phyloP scores from a whole-genome alignment of 2,888 invertebrate genomes.

The Acronicta leporina region DNA sequence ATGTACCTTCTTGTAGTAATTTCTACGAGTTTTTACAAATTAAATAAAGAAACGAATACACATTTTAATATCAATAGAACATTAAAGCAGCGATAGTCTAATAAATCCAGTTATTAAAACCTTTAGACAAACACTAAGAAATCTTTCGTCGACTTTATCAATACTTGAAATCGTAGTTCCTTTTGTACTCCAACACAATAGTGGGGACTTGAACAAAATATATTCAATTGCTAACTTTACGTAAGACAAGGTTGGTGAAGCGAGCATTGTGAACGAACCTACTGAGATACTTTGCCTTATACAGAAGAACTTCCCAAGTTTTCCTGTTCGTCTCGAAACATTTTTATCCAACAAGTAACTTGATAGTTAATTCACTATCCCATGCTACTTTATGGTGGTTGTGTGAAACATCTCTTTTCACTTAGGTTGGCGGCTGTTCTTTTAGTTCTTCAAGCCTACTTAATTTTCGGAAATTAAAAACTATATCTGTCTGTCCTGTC shows the following conservation, averaged over 20 bases:
- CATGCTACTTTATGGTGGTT: conserved; percentile 43
- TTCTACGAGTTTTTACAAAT: no score
- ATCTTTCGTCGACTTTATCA: conserved; percentile 42
- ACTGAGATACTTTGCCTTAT: conserved; percentile 54
- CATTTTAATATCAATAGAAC: background rate
- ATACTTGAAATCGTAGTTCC: conserved; percentile 49
- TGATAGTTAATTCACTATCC: conserved; percentile 56
- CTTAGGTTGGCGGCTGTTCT: conserved; percentile 23
- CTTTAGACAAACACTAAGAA: conserved; percentile 31
- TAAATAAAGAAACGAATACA: background rate
- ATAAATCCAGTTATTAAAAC: conserved; percentile 3
- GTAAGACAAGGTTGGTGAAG: conserved; percentile 53
- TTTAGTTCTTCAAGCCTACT: no score
- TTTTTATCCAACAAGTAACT: conserved; percentile 57
- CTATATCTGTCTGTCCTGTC: no score
- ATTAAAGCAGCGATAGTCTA: background rate
- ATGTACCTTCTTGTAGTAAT: no score
- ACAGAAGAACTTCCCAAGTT: conserved; percentile 56
- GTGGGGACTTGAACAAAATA: conserved; percentile 52
- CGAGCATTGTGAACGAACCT: conserved; percentile 55
- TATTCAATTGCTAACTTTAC: conserved; percentile 59
- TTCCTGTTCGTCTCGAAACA: conserved; percentile 53
- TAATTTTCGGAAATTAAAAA: no score
- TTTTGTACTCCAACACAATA: conserved; percentile 51
- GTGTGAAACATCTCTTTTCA: conserved; percentile 23